Conservation (phyloP, 2,113 vertebrate genomes). For the Hiodon alosoides region DNA sequence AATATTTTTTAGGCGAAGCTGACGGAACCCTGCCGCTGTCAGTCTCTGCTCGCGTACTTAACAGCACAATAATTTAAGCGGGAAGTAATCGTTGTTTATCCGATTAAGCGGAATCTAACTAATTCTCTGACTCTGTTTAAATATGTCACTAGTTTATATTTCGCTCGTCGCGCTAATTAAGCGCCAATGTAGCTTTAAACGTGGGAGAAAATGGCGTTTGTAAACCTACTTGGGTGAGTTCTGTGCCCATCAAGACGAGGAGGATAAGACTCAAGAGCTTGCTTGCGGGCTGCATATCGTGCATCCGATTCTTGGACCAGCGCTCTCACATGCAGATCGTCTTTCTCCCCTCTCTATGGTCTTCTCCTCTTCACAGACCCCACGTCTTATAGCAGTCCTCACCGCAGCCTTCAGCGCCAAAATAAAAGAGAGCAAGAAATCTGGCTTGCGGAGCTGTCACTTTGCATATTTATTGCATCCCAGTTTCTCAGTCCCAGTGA, state of each 20-base stretch:
- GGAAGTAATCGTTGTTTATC: not conserved
- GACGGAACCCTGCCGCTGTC: not conserved
- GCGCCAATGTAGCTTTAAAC: constrained; percentile 10
- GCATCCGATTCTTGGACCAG: constrained; percentile 50
- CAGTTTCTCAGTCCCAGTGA: constrained; percentile 45
- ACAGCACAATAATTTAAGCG: not conserved
- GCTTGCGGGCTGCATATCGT: constrained; percentile 74
- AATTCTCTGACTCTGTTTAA: constrained; percentile 9
- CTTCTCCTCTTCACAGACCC: constrained; percentile 26
- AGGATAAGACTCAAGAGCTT: constrained; percentile 76
- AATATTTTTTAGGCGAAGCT: too few relatives aligned
- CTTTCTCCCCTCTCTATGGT: constrained; percentile 25
- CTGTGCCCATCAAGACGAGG: constrained; percentile 80
- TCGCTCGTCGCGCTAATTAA: constrained; percentile 23
- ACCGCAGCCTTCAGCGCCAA: constrained; percentile 54
- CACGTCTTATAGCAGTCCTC: constrained; percentile 35
- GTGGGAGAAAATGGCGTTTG: constrained; percentile 66
- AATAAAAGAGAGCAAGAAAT: constrained; percentile 58
- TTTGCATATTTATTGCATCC: constrained; percentile 70
- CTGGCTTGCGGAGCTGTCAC: constrained; percentile 60
- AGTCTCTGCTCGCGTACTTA: not conserved
- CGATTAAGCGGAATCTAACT: constrained; percentile 1
- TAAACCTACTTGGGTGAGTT: constrained; percentile 82
- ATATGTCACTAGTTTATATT: constrained; percentile 7
- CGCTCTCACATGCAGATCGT: constrained; percentile 56